These are phyloP conservation scores for Madoqua kirkii DNA, from an alignment of 2,113 vertebrate genomes.

Conservation along the genomic window DNA sequence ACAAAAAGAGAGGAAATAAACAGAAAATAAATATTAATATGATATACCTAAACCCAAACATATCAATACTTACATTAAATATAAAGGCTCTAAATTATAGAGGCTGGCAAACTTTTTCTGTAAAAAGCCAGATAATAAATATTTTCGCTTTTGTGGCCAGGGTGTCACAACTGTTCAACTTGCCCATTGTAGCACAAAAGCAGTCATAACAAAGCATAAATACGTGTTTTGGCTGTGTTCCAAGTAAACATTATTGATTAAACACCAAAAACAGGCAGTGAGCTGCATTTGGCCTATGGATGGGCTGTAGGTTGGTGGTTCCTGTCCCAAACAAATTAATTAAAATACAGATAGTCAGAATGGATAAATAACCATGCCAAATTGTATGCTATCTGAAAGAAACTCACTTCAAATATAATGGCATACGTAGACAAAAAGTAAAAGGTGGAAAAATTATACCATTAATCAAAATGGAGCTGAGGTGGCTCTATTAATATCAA, in stretches of 20 bases:
- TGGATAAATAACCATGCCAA: not conserved
- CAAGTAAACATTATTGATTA: not conserved
- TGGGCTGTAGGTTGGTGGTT: not conserved
- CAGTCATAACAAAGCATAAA: not conserved
- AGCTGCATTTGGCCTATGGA: not conserved
- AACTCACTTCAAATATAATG: not conserved
- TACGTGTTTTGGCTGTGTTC: not conserved
- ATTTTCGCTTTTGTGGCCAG: not conserved
- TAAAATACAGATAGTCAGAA: not conserved
- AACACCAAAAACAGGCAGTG: not conserved
- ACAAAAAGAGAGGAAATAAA: not conserved
- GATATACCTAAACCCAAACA: not conserved
- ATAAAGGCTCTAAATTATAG: not conserved
- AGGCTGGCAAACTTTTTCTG: not conserved
- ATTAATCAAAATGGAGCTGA: not conserved
- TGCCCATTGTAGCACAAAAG: not conserved
- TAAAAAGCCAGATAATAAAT: not conserved
- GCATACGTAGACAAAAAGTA: not conserved
- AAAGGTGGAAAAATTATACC: not conserved
- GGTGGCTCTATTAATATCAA: not conserved
- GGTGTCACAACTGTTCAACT: not conserved
- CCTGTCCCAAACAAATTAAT: not conserved
- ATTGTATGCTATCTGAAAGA: not conserved
- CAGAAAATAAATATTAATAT: not conserved
- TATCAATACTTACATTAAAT: not conserved